These are phyloP conservation scores for Anguilla pacifica DNA, from an alignment of 2,797 vertebrate genomes.

Conservation along the genomic window DNA sequence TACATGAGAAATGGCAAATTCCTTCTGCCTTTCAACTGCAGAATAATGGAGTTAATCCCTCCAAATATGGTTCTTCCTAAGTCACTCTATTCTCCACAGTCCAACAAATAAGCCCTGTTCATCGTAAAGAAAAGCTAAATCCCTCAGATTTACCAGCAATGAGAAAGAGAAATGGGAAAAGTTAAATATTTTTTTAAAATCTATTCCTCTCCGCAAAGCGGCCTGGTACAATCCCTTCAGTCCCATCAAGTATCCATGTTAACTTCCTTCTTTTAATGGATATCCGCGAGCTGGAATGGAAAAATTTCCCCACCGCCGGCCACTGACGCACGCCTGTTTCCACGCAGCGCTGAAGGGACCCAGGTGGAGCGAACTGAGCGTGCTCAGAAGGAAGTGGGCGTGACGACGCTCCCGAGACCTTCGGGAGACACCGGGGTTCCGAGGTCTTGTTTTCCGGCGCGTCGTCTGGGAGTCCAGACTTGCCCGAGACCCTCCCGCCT, in stretches of 20 bases:
- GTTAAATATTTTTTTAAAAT: not conserved
- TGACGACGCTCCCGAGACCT: not conserved
- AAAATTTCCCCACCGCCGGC: conserved; percentile 69
- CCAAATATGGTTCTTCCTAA: conserved; percentile 17
- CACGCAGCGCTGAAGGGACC: conserved; percentile 46
- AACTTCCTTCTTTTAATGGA: conserved; percentile 54
- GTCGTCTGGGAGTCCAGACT: conserved; percentile 43
- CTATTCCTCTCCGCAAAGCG: not conserved
- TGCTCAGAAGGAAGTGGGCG: conserved; percentile 17
- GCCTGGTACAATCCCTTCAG: conserved; percentile 64
- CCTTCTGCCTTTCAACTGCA: not conserved
- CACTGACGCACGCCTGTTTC: conserved; percentile 54
- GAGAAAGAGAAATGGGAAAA: not conserved
- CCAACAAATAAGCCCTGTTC: not conserved
- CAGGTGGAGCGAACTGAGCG: conserved; percentile 23
- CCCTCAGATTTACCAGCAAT: not conserved
- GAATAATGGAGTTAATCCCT: conserved; percentile 11
- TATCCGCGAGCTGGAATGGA: conserved; percentile 65
- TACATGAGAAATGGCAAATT: conserved; percentile 51
- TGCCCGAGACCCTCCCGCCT: conserved; percentile 49
- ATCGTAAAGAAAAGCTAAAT: not conserved
- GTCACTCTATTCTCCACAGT: not conserved
- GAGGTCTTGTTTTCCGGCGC: not conserved
- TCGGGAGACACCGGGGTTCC: not conserved
- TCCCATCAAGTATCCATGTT: conserved; percentile 57